Evolutionary conservation across 2,797 vertebrate species (phyloP), one percentile per base, ranked within the genome.

Genomic region (Acestrorhynchus altus): DNA sequence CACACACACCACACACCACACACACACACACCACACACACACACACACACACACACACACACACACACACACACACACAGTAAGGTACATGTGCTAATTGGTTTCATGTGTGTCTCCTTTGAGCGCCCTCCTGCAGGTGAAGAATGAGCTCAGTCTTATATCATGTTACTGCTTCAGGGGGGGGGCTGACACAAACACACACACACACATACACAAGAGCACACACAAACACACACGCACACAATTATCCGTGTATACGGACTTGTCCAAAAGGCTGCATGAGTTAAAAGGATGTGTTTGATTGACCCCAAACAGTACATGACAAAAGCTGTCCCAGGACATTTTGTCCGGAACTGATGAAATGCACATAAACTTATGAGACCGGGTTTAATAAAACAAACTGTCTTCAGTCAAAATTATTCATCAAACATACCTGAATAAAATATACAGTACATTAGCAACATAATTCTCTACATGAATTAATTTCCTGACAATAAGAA

Each of bases 91-190:
- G 1, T 46, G 66, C 83, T 91, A 90, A 92, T 89, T 89, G 88
- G 81, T 89, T 90, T 88, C 91, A 91, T 88, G 73, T 92, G 92
- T n/a, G 67, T 80, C 78, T 78, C 78, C 13, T 74, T 74, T 46
- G 83, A 77, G 61, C 77, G 70, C 64, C 18, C 49, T 78, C 56
- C 83, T 81, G 42, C 87, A 89, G 87, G 91, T 90, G 88, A 60
- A 52, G 68, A 13, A 70, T 81, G 74, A 81, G 61, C 54, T 76
- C 68, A 76, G 79, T 56, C 70, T 68, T 39, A 22, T 77, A 73
- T 76, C 68, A 70, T 11, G 68, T 80, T 79, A 49, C 75, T 7
- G 15, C 69, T 60, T 59, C 20, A 22, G 67, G 77, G 77, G 65
- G 77, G 65, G 35, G 46, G 28, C 56, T 56, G 35, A 72, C 60